phyloP scores from a whole-genome alignment of 2,888 invertebrate species.

The Leptinotarsa rubiginosa region DNA sequence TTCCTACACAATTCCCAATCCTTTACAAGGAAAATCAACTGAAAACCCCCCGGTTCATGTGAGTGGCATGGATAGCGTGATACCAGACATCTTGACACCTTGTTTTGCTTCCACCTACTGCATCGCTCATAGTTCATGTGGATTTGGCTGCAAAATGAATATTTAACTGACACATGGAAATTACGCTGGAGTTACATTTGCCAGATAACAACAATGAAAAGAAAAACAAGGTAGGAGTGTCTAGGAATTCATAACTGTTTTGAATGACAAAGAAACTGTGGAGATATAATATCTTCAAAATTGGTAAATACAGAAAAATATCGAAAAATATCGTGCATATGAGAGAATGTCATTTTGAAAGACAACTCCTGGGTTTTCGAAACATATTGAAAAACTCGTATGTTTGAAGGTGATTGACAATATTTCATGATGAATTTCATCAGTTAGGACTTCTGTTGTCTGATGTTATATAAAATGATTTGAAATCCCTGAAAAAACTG shows the following conservation, averaged over 20 bases:
- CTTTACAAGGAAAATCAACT: background rate
- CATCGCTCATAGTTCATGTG: slow-evolving; percentile 34
- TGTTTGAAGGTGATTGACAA: too few relatives aligned
- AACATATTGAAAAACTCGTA: too few relatives aligned
- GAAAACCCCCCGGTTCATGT: background rate
- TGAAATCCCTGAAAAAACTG: too few relatives aligned
- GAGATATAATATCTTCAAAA: background rate
- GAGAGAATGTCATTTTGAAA: too few relatives aligned
- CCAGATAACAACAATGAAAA: background rate
- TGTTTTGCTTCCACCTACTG: slow-evolving; percentile 31
- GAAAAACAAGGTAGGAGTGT: background rate
- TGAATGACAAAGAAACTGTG: background rate
- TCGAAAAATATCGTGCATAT: too few relatives aligned
- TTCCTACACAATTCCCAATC: background rate
- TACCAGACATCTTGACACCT: slow-evolving; percentile 37
- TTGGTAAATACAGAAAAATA: background rate
- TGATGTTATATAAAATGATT: too few relatives aligned
- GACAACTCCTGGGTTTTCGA: too few relatives aligned
- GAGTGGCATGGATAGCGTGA: slow-evolving; percentile 31
- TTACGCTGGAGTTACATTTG: background rate
- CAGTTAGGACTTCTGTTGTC: too few relatives aligned
- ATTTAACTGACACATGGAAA: slow-evolving; percentile 29
- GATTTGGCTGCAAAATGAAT: slow-evolving; percentile 30
- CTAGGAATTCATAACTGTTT: background rate
- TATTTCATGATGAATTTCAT: too few relatives aligned